A percentile compares a stretch with the other conserved stretches of the same genome.
phyloP scores from a whole-genome alignment of 2,888 invertebrate genomes.

The Cerastis rubricosa region DNA sequence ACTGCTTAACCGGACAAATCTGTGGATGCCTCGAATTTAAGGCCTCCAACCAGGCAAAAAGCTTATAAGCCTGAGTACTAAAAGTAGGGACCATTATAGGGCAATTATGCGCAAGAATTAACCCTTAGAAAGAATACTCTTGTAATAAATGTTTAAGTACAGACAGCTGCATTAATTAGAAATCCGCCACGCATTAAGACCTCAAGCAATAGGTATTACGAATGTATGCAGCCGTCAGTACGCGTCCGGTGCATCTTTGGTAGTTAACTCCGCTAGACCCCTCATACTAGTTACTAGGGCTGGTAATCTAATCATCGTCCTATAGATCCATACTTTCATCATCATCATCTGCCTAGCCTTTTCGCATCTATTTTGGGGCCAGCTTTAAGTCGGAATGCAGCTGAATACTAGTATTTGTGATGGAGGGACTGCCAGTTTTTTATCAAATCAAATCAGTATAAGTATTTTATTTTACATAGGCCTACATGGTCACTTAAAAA shows the following conservation, averaged over 20 bases:
- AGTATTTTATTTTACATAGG: no score
- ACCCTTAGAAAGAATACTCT: no score
- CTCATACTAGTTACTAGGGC: background rate
- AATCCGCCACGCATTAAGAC: background rate
- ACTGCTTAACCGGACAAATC: no score
- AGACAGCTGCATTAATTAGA: slow-evolving; percentile 26
- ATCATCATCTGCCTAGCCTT: background rate
- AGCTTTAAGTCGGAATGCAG: background rate
- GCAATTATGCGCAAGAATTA: no score
- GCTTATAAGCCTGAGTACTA: no score
- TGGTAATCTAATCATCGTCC: background rate
- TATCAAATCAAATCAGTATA: no score
- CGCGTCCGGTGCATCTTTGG: background rate
- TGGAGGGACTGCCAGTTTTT: background rate
- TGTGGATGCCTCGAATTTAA: no score
- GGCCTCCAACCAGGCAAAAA: no score
- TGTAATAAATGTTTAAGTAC: background rate
- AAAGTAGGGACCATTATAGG: no score
- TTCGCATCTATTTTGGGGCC: background rate
- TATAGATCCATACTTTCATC: background rate
- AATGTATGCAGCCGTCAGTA: background rate
- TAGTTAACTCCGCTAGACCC: background rate
- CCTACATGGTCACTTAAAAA: no score
- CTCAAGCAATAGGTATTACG: background rate
- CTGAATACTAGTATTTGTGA: background rate